phyloP scores from a whole-genome alignment of 1,140 invertebrate genomes.

The Macrotrachela quadricornifera region DNA sequence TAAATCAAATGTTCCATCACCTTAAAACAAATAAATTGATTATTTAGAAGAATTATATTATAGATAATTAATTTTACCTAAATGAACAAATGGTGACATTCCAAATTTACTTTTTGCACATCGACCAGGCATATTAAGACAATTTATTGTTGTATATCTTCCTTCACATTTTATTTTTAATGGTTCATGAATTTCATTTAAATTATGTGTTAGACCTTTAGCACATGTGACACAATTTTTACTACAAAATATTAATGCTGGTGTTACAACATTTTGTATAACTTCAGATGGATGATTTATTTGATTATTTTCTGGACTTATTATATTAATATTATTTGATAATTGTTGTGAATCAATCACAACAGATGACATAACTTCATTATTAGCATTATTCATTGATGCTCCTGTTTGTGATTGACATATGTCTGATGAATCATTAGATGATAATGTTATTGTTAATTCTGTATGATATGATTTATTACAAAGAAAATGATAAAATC shows the following conservation, averaged over 20 bases:
- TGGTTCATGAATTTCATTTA: not conserved
- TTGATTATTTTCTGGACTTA: too few species aligned
- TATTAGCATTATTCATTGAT: too few species aligned
- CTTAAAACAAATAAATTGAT: too few species aligned
- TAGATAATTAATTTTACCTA: too few species aligned
- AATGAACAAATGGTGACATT: conserved; percentile 52
- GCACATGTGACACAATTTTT: too few species aligned
- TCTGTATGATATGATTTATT: conserved; percentile 52
- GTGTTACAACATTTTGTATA: too few species aligned
- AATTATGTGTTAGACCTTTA: conserved; percentile 9
- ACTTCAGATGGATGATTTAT: too few species aligned
- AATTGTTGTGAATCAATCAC: too few species aligned
- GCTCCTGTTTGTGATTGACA: conserved; percentile 18
- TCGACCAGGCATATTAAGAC: conserved; percentile 53
- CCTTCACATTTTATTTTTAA: conserved; percentile 33
- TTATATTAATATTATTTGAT: too few species aligned
- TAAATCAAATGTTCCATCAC: conserved; percentile 56
- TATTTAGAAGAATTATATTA: too few species aligned
- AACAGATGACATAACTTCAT: too few species aligned
- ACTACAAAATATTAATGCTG: too few species aligned
- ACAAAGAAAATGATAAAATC: conserved; percentile 47
- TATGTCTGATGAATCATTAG: conserved; percentile 20
- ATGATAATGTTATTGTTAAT: conserved; percentile 31
- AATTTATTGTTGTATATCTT: conserved; percentile 53
- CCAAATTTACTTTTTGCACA: conserved; percentile 50